These are phyloP conservation scores for Cosmorhoe ocellata DNA, from an alignment of 2,888 invertebrate species.

Conservation along the genomic window DNA sequence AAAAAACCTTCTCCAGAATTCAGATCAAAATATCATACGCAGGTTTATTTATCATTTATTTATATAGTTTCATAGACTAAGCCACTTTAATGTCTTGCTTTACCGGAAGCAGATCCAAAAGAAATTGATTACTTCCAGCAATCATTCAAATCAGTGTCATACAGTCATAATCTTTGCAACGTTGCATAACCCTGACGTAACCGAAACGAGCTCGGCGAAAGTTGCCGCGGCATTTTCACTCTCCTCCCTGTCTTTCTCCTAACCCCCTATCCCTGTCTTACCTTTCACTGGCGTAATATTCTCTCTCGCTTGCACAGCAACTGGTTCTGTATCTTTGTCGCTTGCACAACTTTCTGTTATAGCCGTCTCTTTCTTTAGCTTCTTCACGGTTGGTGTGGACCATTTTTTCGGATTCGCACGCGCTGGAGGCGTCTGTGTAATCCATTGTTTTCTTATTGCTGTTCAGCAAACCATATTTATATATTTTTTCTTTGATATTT, in stretches of 20 bases:
- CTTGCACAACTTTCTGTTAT: conserved; percentile 44
- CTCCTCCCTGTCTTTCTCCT: conserved; percentile 69
- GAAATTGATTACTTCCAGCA: conserved; percentile 68
- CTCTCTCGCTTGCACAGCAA: conserved; percentile 49
- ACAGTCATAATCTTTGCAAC: conserved; percentile 70
- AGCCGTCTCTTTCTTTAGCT: conserved; percentile 55
- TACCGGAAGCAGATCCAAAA: conserved; percentile 59
- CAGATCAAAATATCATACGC: no score
- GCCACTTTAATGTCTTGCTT: conserved; percentile 2
- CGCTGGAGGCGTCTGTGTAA: conserved; percentile 68
- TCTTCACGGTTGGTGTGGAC: conserved; percentile 63
- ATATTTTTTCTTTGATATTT: conserved; percentile 22
- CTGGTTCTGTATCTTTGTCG: conserved; percentile 49
- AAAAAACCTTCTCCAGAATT: no score
- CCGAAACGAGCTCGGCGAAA: conserved; percentile 78
- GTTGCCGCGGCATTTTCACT: conserved; percentile 77
- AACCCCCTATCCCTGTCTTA: conserved; percentile 52
- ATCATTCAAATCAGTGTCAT: conserved; percentile 77
- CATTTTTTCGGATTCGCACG: conserved; percentile 71
- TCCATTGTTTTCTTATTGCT: conserved; percentile 64
- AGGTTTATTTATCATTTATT: no score
- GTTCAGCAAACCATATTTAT: conserved; percentile 31
- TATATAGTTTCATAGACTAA: no score
- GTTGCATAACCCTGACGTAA: conserved; percentile 77
- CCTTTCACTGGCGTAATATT: conserved; percentile 28